Percentiles rank a stretch among this genome's conserved stretches.
Conservation (phyloP, 2,888 invertebrate genomes). For the Agrilus biguttatus region DNA sequence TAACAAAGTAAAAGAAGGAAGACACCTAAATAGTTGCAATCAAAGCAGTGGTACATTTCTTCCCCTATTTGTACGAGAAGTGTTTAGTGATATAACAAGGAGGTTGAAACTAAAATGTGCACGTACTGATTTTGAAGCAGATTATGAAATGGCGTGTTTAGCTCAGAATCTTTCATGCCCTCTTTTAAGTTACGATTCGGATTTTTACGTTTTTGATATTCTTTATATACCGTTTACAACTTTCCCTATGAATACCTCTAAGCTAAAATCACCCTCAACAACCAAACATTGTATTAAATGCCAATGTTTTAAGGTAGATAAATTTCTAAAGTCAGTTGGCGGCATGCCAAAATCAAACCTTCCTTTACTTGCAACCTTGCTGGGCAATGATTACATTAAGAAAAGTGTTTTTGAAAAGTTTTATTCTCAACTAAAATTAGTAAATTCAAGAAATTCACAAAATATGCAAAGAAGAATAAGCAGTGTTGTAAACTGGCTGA, state of each 20-base stretch:
- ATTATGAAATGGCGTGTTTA: conserved; percentile 71
- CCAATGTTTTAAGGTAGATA: conserved; percentile 56
- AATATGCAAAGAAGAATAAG: conserved; percentile 54
- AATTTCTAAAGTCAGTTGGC: conserved; percentile 49
- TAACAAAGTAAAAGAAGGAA: conserved; percentile 44
- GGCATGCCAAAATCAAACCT: conserved; percentile 51
- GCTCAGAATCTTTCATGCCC: conserved; percentile 69
- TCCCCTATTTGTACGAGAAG: conserved; percentile 59
- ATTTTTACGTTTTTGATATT: conserved; percentile 82
- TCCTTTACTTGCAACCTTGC: conserved; percentile 65
- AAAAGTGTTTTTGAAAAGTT: conserved; percentile 53
- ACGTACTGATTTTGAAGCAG: conserved; percentile 79
- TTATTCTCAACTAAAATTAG: conserved; percentile 46
- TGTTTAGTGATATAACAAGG: conserved; percentile 54
- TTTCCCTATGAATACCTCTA: conserved; percentile 35
- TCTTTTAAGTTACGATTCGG: conserved; percentile 84
- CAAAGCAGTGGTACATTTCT: conserved; percentile 46
- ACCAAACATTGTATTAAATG: conserved; percentile 33
- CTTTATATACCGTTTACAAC: conserved; percentile 66
- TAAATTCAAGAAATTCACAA: conserved; percentile 35
- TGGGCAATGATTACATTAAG: conserved; percentile 83
- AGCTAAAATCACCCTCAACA: conserved; percentile 10
- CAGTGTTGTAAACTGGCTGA: conserved; percentile 61
- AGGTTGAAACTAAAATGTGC: conserved; percentile 52
- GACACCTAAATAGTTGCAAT: conserved; percentile 39